Evolutionary conservation across 2,113 vertebrate species (phyloP), one percentile per base, ranked within the genome.

Genomic region (Pachypanchax playfairii): DNA sequence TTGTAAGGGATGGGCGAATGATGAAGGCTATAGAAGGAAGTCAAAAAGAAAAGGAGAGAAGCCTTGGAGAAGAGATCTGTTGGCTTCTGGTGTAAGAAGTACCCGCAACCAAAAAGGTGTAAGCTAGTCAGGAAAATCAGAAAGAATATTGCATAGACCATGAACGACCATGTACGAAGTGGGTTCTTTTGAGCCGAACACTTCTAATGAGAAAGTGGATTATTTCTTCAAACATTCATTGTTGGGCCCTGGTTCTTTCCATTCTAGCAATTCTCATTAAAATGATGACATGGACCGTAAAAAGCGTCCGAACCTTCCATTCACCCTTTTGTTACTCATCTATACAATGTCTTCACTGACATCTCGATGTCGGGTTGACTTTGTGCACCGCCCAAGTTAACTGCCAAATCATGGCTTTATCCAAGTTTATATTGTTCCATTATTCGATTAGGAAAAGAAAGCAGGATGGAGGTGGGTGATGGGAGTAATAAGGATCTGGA

Each of bases 1-100:
- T 88, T 52, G 88, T 53, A 12, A 89, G 76, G 39, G 80, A 91
- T 65, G 88, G 88, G n/a, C 83, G 85, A 91, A 90, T 84, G 82
- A 64, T 90, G 82, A 68, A 89, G 47, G 62, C 20, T 14, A 43
- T 25, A 56, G 41, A 48, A 38, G 50, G 1, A 29, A 2, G 10
- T 3, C 18, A 55, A 14, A 60, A 13, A 44, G 20, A 51, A 73
- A 75, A 22, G 2, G 10, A 12, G 9, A 29, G 18, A 8, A 12
- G 20, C 15, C 1, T 2, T 47, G 13, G 24, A 62, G 15, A 49
- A 28, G 17, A 11, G 21, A 49, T 12, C 9, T 0, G 10, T 35
- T 35, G 29, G 29, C 7, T 31, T 31, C 11, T 6, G 3, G 29
- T 31, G 29, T 31, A 31, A n/a, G 29, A 31, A 10, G 29, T 31